These are phyloP conservation scores for Rhynchopsitta pachyrhyncha DNA, from an alignment of 2,113 vertebrate species.

Conservation along the genomic window DNA sequence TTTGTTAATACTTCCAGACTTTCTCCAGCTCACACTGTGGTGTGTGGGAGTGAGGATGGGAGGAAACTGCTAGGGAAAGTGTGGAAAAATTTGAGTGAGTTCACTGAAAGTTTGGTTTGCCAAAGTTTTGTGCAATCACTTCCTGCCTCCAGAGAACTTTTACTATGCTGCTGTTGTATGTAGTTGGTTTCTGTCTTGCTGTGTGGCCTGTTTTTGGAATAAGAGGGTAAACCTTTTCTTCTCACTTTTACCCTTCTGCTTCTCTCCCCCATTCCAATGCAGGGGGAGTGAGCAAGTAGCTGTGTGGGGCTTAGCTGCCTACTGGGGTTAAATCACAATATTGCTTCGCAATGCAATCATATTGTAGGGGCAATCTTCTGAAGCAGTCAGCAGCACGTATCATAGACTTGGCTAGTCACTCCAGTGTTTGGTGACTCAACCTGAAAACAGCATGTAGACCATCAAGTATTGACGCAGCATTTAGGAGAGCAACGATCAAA, in stretches of 20 bases:
- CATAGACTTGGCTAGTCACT: not conserved
- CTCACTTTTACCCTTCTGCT: not conserved
- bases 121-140: not conserved
- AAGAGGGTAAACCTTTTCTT: not conserved
- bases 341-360: not conserved
- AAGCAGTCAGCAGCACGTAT: not conserved
- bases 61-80: not conserved
- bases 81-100: not conserved
- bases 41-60: not conserved
- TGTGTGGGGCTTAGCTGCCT: not conserved
- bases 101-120: not conserved
- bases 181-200: not conserved
- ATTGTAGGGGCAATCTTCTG: not conserved
- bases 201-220: not conserved
- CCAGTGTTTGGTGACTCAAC: not conserved
- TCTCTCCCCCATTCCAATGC: not conserved
- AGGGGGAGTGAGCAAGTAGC: not conserved
- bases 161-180: not conserved
- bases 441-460: not conserved
- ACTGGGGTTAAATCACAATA: not conserved
- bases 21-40: not conserved
- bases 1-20: not conserved
- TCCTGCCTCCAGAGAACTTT: not conserved
- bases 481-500: not conserved
- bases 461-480: accelerated